phyloP scores from a whole-genome alignment of 2,113 vertebrate genomes.

The Atrichornis clamosus region DNA sequence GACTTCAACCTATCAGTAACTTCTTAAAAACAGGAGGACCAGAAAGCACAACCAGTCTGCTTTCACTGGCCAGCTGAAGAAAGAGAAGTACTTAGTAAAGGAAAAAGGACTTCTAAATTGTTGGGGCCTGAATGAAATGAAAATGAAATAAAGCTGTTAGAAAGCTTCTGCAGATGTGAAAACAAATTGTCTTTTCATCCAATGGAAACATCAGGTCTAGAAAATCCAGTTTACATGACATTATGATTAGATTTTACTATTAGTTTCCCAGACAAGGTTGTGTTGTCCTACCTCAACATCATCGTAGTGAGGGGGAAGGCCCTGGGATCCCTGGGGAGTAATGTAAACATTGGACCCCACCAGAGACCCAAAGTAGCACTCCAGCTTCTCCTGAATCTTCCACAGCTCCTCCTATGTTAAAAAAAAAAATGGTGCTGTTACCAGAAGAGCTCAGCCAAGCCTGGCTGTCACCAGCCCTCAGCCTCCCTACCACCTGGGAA shows the following conservation, averaged over 20 bases:
- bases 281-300: slow-evolving; percentile 87
- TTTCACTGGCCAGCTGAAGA: not conserved
- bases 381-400: slow-evolving; percentile 90
- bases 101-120: not conserved
- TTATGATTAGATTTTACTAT: not conserved
- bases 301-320: slow-evolving; percentile 89
- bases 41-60: not conserved
- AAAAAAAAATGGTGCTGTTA: not conserved
- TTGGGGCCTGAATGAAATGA: not conserved
- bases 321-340: slow-evolving; percentile 86
- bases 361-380: slow-evolving; percentile 89
- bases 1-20: not conserved
- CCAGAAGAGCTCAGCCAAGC: not conserved
- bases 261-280: too few relatives aligned
- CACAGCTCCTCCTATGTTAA: slow-evolving; percentile 84
- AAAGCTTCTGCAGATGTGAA: not conserved
- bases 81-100: not conserved
- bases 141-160: not conserved
- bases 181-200: not conserved
- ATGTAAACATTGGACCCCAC: slow-evolving; percentile 93
- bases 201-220: not conserved
- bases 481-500: not conserved
- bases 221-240: not conserved
- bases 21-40: not conserved
- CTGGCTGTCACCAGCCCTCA: not conserved